Evolutionary conservation across 2,888 invertebrate genomes (phyloP).

Genomic region (Argynnis bischoffii): DNA sequence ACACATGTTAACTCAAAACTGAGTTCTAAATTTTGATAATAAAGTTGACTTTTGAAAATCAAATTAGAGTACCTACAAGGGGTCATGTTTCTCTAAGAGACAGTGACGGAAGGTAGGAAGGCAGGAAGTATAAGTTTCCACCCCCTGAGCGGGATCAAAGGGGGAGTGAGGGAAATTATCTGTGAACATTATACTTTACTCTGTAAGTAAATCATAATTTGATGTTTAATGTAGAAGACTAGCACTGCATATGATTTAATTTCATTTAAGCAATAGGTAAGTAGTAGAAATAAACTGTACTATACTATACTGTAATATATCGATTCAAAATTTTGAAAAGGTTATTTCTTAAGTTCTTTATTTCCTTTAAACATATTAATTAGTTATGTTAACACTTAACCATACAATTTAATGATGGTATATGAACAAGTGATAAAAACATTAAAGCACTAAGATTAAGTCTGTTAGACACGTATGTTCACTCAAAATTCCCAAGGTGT

Average conservation of each 20-base stretch:
- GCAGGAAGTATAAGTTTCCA: constrained; percentile 48
- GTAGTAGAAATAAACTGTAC: neutral
- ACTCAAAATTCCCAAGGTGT: constrained; percentile 5
- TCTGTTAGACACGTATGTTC: constrained; percentile 6
- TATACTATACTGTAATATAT: no score
- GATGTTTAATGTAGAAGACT: neutral
- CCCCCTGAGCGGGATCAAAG: constrained; percentile 47
- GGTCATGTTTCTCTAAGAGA: constrained; percentile 34
- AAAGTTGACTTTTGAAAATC: constrained; percentile 24
- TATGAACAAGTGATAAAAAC: neutral
- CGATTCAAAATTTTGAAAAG: no score
- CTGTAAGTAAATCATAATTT: constrained; percentile 26
- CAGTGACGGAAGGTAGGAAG: constrained; percentile 30
- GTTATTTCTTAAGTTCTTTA: neutral
- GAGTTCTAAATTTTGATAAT: constrained; percentile 10
- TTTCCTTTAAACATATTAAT: neutral
- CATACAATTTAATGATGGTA: neutral
- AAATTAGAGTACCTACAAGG: constrained; percentile 24
- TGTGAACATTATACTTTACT: constrained; percentile 28
- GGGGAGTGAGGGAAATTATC: constrained; percentile 44
- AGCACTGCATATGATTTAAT: neutral
- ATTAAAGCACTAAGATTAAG: neutral
- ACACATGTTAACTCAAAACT: neutral
- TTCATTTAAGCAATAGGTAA: neutral
- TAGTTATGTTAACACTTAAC: neutral